Evolutionary conservation across 2,888 invertebrate species (phyloP).

Genomic region (Anorthoa munda): DNA sequence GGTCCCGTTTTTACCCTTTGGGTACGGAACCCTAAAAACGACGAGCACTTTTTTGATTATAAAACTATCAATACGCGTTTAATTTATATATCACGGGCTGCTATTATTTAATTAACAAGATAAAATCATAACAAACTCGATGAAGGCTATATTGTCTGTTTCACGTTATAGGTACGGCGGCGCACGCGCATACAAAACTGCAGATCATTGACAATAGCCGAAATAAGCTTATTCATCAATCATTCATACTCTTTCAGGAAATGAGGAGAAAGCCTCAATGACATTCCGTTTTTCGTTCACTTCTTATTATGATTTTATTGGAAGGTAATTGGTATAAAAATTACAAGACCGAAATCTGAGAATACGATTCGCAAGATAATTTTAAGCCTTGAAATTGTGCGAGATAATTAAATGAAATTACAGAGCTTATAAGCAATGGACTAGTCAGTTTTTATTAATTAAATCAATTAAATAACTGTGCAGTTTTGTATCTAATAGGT

Average conservation of each 20-base stretch:
- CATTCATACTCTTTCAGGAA: conserved; percentile 61
- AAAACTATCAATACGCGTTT: conserved; percentile 2
- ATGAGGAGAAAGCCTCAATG: conserved; percentile 64
- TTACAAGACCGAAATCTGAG: conserved; percentile 57
- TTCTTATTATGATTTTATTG: conserved; percentile 47
- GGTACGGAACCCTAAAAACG: no score
- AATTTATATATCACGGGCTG: conserved; percentile 16
- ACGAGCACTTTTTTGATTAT: conserved; percentile 1
- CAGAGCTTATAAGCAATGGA: conserved; percentile 44
- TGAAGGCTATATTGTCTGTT: conserved; percentile 30
- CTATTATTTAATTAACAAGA: conserved; percentile 52
- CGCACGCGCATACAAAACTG: conserved; percentile 27
- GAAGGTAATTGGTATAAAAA: conserved; percentile 58
- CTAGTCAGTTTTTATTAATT: conserved; percentile 46
- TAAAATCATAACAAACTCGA: conserved; percentile 44
- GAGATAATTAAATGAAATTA: conserved; percentile 55
- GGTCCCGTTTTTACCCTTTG: no score
- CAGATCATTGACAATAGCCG: conserved; percentile 59
- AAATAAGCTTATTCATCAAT: conserved; percentile 64
- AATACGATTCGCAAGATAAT: conserved; percentile 45
- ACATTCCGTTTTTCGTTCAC: conserved; percentile 44
- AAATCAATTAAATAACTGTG: conserved; percentile 28
- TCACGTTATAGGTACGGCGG: conserved; percentile 12
- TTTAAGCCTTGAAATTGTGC: conserved; percentile 41
- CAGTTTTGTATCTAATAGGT: conserved; percentile 25